Conservation (phyloP, 2,888 invertebrate genomes). For the Sympetrum striolatum region DNA sequence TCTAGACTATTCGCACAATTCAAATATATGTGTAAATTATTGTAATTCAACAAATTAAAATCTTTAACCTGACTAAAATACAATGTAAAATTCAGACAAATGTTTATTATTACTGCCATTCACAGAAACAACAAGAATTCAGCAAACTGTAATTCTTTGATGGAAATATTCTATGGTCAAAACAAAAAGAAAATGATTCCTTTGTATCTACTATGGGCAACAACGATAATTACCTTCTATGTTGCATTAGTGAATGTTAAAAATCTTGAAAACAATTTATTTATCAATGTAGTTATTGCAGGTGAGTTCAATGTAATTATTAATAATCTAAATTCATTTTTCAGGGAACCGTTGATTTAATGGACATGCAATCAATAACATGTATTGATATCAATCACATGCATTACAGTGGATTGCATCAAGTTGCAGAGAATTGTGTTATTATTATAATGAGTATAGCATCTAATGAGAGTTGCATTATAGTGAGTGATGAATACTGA, state of each 20-base stretch:
- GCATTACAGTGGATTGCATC: too few relatives aligned
- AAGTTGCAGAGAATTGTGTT: too few relatives aligned
- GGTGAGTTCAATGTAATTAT: background rate
- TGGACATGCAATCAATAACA: too few relatives aligned
- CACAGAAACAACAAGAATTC: background rate
- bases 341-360: too few relatives aligned
- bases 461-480: too few relatives aligned
- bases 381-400: too few relatives aligned
- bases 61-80: background rate
- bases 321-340: background rate
- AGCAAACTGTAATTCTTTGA: background rate
- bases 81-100: background rate
- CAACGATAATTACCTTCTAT: slow-evolving; percentile 54
- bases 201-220: slow-evolving; percentile 24
- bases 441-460: too few relatives aligned
- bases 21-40: background rate
- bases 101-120: background rate
- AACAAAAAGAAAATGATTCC: background rate
- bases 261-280: slow-evolving; percentile 57
- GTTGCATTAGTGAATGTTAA: slow-evolving; percentile 61
- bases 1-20: too few relatives aligned
- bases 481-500: too few relatives aligned
- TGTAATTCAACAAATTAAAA: background rate
- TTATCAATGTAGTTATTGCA: background rate
- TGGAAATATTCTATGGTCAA: background rate